A percentile compares a stretch with the other conserved stretches of the same genome.
Conservation (phyloP, 2,797 vertebrate genomes). For the Cirrhinus mrigala region DNA sequence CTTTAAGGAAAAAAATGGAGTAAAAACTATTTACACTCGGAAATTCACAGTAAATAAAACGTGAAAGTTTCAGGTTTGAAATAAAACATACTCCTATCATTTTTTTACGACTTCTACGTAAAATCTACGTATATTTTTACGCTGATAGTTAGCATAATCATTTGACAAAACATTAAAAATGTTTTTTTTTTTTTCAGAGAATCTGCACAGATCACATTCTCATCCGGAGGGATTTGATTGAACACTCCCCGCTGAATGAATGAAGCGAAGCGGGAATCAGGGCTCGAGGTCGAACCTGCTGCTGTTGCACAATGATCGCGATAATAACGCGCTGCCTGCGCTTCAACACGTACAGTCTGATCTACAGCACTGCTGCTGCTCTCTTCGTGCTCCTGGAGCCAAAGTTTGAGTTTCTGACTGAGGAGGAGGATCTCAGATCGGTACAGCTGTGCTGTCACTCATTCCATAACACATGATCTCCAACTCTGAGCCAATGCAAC, state of each 20-base stretch:
- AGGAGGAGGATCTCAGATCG: background rate
- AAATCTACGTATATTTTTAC: background rate
- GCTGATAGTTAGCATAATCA: background rate
- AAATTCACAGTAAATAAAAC: background rate
- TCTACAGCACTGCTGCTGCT: background rate
- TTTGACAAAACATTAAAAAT: background rate
- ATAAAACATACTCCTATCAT: background rate
- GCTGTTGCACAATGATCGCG: background rate
- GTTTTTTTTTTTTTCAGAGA: background rate
- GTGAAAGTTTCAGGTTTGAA: background rate
- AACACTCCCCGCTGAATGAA: background rate
- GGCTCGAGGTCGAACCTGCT: background rate
- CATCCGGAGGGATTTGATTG: background rate
- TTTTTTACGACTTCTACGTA: background rate
- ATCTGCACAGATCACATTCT: background rate
- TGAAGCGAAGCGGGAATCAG: background rate
- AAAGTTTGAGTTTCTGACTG: background rate
- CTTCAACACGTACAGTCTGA: background rate
- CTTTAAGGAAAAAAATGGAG: background rate
- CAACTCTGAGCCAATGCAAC: background rate
- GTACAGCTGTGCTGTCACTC: slow-evolving; percentile 37
- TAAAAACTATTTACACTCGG: background rate
- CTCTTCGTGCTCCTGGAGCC: background rate
- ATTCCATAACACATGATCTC: background rate
- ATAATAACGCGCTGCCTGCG: background rate